These are phyloP conservation scores for Poecilobothrus nobilitatus DNA, from an alignment of 2,888 invertebrate species.

Conservation along the genomic window DNA sequence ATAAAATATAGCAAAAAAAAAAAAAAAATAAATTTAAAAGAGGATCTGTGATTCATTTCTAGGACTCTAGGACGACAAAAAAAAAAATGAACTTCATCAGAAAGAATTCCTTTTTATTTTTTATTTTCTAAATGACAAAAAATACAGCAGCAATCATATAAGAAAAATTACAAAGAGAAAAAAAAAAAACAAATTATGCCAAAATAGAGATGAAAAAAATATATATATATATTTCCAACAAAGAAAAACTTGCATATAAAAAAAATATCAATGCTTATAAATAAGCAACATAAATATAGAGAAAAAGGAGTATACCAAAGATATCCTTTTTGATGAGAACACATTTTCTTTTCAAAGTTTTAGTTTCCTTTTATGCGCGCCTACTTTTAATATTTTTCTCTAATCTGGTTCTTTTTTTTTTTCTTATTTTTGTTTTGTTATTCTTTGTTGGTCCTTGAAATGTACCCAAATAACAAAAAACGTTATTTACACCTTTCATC, in stretches of 20 bases:
- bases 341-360: conserved; percentile 15
- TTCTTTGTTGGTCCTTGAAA: conserved; percentile 9
- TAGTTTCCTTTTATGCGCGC: conserved; percentile 12
- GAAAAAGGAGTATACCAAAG: conserved; percentile 12
- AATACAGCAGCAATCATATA: conserved; percentile 1
- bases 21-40: too few species aligned
- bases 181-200: too few species aligned
- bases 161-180: neutral
- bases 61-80: neutral
- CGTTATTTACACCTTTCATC: too few species aligned
- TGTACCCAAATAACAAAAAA: neutral
- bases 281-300: neutral
- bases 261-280: too few species aligned
- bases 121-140: neutral
- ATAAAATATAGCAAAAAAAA: neutral
- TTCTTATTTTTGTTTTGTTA: neutral
- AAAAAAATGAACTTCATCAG: neutral
- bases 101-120: neutral
- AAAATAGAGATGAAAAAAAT: neutral
- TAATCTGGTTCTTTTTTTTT: neutral
- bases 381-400: conserved; percentile 9
- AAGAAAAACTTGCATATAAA: neutral
- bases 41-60: neutral
- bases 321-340: conserved; percentile 18
- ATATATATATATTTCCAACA: neutral